phyloP scores from a whole-genome alignment of 2,888 invertebrate genomes.

The Dione juno region DNA sequence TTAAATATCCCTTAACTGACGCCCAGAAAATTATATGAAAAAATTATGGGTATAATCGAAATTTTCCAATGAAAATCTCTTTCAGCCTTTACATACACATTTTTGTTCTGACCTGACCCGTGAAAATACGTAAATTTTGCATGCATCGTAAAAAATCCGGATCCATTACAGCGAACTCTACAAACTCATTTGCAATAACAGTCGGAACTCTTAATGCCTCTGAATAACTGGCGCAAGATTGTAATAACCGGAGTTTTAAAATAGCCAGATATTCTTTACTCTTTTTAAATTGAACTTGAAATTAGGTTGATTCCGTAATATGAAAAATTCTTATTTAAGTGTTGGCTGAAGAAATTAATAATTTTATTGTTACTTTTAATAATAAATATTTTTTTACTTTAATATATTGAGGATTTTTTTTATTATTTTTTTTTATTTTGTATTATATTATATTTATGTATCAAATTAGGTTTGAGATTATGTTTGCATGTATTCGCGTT shows the following conservation, averaged over 20 bases:
- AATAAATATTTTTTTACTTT: no score
- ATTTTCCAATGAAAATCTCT: background rate
- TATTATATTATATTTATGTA: no score
- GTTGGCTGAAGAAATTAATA: background rate
- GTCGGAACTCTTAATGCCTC: conserved; percentile 32
- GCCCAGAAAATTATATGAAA: background rate
- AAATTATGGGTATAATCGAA: background rate
- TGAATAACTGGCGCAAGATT: conserved; percentile 28
- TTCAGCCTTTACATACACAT: background rate
- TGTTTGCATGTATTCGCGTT: no score
- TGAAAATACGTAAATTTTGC: conserved; percentile 24
- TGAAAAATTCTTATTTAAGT: background rate
- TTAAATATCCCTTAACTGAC: background rate
- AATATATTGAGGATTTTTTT: no score
- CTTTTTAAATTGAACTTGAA: conserved; percentile 28
- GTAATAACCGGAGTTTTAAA: conserved; percentile 30
- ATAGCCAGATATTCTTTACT: conserved; percentile 26
- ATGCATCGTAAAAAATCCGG: conserved; percentile 30
- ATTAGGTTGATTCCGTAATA: conserved; percentile 14
- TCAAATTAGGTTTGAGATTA: no score
- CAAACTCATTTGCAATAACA: conserved; percentile 46
- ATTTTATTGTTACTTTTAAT: background rate
- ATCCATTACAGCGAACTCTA: conserved; percentile 29
- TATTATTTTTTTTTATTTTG: no score
- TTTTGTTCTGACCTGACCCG: conserved; percentile 5